A percentile compares a stretch with the other conserved stretches of the same genome.
phyloP scores from a whole-genome alignment of 1,140 invertebrate species.

The Tetramorium alpestre region DNA sequence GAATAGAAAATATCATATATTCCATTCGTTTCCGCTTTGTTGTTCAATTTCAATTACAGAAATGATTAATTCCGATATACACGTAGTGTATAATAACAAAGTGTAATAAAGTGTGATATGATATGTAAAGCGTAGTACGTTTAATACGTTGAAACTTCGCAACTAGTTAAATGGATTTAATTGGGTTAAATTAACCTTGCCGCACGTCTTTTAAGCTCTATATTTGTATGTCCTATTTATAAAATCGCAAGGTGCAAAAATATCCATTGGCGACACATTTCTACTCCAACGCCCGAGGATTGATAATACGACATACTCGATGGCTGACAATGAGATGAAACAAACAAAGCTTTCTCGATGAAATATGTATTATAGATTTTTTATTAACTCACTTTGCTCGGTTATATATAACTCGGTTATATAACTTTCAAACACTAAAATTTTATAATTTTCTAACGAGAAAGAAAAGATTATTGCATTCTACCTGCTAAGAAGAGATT shows the following conservation, averaged over 20 bases:
- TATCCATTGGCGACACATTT: conserved; percentile 26
- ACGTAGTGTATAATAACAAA: not conserved
- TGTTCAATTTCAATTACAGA: not conserved
- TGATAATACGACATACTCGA: conserved; percentile 4
- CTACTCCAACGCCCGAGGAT: conserved; percentile 25
- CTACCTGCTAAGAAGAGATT: not conserved
- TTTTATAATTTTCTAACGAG: not conserved
- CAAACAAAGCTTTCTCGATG: conserved; percentile 22
- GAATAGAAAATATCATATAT: not conserved
- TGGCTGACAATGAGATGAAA: not conserved
- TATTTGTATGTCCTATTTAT: conserved; percentile 40
- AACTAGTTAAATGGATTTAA: conserved; percentile 10
- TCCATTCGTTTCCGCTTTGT: not conserved
- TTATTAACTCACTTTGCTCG: not conserved
- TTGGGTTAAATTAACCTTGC: conserved; percentile 44
- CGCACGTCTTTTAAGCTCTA: not conserved
- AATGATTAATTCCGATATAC: not conserved
- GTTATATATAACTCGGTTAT: not conserved
- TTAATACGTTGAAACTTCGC: not conserved
- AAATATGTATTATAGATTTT: conserved; percentile 24
- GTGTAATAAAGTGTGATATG: not conserved
- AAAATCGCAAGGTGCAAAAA: conserved; percentile 49
- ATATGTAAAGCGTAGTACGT: not conserved
- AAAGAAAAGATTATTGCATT: not conserved
- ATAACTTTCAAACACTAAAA: not conserved